Evolutionary conservation across 1,140 invertebrate species (phyloP).

Genomic region (Trachymyrmex cornetzi): DNA sequence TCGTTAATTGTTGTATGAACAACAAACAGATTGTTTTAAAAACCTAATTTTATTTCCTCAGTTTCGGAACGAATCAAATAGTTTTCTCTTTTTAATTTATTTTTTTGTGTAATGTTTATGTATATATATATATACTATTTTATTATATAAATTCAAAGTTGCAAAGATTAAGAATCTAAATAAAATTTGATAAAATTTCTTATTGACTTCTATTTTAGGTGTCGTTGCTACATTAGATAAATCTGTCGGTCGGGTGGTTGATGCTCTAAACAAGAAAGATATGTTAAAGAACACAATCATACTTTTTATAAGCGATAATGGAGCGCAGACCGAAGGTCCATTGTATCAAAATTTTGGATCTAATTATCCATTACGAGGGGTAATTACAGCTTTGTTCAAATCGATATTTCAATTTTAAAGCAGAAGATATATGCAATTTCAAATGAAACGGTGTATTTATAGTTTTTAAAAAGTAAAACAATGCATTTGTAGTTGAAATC

Average conservation of each 20-base stretch:
- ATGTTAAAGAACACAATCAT: slow-evolving; percentile 90
- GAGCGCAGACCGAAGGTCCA: slow-evolving; percentile 87
- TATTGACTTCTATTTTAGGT: slow-evolving; percentile 81
- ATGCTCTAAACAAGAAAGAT: slow-evolving; percentile 84
- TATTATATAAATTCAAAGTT: too few species aligned
- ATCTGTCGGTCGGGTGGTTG: slow-evolving; percentile 88
- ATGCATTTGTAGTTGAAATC: slow-evolving; percentile 80
- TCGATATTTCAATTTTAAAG: background rate
- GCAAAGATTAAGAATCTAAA: too few species aligned
- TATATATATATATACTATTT: too few species aligned
- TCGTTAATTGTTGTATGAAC: background rate
- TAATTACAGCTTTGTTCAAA: slow-evolving; percentile 77
- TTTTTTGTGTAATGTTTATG: too few species aligned
- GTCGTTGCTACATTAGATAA: slow-evolving; percentile 90
- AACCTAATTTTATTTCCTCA: too few species aligned
- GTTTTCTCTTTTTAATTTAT: too few species aligned
- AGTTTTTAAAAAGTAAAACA: background rate
- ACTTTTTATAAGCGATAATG: slow-evolving; percentile 92
- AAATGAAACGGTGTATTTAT: too few species aligned
- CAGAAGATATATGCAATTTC: background rate
- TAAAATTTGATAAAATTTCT: too few species aligned
- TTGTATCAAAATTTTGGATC: slow-evolving; percentile 88
- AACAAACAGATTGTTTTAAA: too few species aligned
- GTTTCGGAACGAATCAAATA: too few species aligned
- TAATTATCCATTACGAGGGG: slow-evolving; percentile 90